These are phyloP conservation scores for Branchinecta lynchi DNA, from an alignment of 1,140 invertebrate genomes.

Conservation along the genomic window DNA sequence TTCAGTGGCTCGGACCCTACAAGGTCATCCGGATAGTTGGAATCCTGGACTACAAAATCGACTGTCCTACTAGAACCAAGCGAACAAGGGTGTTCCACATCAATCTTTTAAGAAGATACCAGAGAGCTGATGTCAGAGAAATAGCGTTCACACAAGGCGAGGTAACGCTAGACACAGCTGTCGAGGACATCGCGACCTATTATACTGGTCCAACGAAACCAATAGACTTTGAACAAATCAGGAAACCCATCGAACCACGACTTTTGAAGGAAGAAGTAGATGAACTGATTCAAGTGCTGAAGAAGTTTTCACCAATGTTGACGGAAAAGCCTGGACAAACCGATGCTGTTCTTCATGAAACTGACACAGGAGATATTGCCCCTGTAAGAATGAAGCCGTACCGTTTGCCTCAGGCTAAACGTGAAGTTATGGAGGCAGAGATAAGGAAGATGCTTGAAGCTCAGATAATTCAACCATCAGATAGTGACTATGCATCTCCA, in stretches of 20 bases:
- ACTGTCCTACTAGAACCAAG: not conserved
- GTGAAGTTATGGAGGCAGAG: not conserved
- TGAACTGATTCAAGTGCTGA: not conserved
- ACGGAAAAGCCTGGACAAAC: not conserved
- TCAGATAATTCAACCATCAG: not conserved
- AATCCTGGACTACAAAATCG: not conserved
- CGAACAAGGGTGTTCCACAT: not conserved
- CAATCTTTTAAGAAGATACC: not conserved
- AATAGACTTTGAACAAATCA: not conserved
- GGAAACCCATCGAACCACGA: not conserved
- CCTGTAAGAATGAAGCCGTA: not conserved
- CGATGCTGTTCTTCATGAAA: not conserved
- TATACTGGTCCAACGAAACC: not conserved
- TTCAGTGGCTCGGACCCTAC: not conserved
- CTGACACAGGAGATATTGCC: not conserved
- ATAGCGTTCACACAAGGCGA: not conserved
- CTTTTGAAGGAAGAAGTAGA: not conserved
- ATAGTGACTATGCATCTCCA: conserved; percentile 5
- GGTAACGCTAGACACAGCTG: too few species aligned
- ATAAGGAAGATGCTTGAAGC: not conserved
- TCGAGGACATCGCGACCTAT: not conserved
- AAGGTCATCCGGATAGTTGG: not conserved
- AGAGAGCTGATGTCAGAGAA: not conserved
- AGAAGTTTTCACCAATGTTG: not conserved
- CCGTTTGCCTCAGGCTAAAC: not conserved